Evolutionary conservation across 2,888 invertebrate species (phyloP).

Genomic region (Rapana venosa): DNA sequence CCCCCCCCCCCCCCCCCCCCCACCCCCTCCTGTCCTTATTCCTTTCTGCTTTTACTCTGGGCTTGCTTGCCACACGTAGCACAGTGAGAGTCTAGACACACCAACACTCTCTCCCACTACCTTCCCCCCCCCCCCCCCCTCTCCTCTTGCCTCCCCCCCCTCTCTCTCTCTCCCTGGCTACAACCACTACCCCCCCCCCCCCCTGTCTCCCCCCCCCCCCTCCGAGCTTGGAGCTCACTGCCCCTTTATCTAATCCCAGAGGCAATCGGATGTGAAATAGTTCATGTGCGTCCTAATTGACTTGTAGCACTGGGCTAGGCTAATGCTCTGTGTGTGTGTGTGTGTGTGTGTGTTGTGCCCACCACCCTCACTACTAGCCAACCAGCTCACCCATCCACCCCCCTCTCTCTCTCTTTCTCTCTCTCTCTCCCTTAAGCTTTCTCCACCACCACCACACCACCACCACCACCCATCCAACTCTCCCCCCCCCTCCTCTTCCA

Average conservation of each 20-base stretch:
- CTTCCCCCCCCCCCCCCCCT: not conserved
- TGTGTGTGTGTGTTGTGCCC: not conserved
- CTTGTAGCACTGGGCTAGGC: conserved; percentile 37
- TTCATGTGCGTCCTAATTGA: conserved; percentile 46
- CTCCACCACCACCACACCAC: not conserved
- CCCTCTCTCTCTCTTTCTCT: not conserved
- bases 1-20: not conserved
- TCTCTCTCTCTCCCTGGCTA: not conserved
- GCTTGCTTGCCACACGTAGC: not conserved
- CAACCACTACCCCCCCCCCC: not conserved
- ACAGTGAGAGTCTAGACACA: not conserved
- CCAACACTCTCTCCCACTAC: not conserved
- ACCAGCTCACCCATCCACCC: not conserved
- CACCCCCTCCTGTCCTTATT: not conserved
- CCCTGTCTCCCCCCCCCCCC: conserved; percentile 9
- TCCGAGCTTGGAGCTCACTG: not conserved
- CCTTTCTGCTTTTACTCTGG: not conserved
- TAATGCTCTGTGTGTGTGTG: not conserved
- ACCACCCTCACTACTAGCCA: not conserved
- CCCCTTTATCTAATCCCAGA: conserved; percentile 43
- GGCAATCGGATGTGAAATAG: conserved; percentile 47
- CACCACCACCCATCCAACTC: not conserved
- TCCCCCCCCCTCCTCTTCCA: not conserved
- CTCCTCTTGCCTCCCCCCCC: not conserved
- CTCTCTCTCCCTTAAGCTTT: not conserved